These are phyloP conservation scores for Chlamydotis undulata DNA, from an alignment of 2,113 vertebrate genomes.

Conservation along the genomic window DNA sequence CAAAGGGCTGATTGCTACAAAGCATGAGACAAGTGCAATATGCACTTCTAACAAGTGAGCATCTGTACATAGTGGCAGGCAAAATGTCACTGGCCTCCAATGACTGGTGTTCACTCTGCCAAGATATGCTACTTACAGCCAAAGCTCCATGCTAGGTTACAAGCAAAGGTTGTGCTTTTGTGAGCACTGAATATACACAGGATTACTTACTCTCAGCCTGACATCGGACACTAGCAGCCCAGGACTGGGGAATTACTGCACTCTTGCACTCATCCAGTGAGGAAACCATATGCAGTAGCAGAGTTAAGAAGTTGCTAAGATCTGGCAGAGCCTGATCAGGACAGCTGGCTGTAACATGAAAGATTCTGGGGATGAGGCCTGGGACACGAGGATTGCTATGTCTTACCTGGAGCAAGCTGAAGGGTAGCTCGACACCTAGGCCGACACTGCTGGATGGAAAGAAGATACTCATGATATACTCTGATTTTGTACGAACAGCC, in stretches of 20 bases:
- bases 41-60: neutral
- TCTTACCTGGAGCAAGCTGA: neutral
- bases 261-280: neutral
- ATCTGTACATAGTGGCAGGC: constrained; percentile 16
- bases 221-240: neutral
- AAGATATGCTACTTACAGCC: neutral
- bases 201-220: neutral
- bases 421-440: neutral
- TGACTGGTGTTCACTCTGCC: neutral
- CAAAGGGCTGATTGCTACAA: constrained; percentile 39
- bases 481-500: neutral
- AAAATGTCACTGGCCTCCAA: constrained; percentile 5
- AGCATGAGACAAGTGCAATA: constrained; percentile 17
- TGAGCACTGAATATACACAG: neutral
- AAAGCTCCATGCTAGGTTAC: neutral
- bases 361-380: neutral
- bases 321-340: neutral
- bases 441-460: neutral
- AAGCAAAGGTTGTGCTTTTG: neutral
- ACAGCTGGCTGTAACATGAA: neutral
- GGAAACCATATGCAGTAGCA: neutral
- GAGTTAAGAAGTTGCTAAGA: neutral
- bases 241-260: neutral
- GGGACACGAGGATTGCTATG: neutral
- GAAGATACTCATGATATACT: neutral